These are phyloP conservation scores for Peromyscus californicus DNA, from an alignment of 2,113 vertebrate genomes.

Conservation along the genomic window DNA sequence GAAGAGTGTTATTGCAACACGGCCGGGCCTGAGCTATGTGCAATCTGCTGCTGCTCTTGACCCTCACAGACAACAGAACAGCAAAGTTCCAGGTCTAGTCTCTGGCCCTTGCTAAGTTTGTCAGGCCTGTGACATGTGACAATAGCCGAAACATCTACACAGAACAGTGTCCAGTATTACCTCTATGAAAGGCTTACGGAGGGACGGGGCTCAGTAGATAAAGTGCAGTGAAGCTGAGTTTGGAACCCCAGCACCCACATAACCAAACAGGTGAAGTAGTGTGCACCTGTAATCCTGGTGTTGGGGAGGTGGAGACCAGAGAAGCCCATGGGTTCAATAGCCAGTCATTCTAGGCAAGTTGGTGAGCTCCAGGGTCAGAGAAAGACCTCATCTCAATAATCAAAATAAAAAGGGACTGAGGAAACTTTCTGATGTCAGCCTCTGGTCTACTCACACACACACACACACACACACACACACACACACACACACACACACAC, in stretches of 20 bases:
- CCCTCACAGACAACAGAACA: neutral
- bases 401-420: neutral
- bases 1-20: too few species aligned
- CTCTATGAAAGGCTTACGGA: fast-evolving
- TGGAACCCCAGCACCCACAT: neutral
- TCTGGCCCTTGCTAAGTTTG: neutral
- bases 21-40: neutral
- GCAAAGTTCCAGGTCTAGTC: fast-evolving
- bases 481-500: fast-evolving
- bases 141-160: neutral
- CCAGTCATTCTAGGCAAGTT: neutral
- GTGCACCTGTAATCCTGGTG: neutral
- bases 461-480: neutral
- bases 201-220: neutral
- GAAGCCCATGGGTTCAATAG: neutral
- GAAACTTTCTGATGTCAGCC: neutral
- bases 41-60: neutral
- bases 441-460: neutral
- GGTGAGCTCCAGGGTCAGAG: neutral
- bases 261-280: neutral
- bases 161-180: fast-evolving
- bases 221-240: neutral
- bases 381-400: neutral
- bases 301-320: neutral
- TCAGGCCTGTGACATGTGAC: neutral